Evolutionary conservation across 1,140 invertebrate species (phyloP), one percentile per base, ranked within the genome.

Genomic region (Hyles euphorbiae): DNA sequence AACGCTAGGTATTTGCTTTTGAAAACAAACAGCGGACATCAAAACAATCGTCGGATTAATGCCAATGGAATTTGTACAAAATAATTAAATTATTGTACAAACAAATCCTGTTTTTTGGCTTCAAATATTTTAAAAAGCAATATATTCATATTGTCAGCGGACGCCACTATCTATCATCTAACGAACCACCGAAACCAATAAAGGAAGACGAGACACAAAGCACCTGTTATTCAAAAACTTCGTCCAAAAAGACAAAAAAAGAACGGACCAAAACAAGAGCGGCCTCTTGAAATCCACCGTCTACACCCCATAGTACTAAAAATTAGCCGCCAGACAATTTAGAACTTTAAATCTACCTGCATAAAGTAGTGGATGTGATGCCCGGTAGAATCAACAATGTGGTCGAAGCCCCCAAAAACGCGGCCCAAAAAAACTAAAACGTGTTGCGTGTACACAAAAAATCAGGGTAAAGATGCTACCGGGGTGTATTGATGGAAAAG

Each of bases 191-290:
- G 33, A 62, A 57, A 48, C 34, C 12, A 57, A 62, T 48, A 52
- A 53, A 53, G 32, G 52, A 53, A 50, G 43, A 58, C 40, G 45
- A 54, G 56, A 63, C 52, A 63, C 56, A 56, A 58, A 46, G 52
- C 64, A 66, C 64, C 64, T 66, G 62, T 59, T 49, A 59, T 11
- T 56, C 48, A 44, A 52, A 50, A 44, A 58, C 34, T 52, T 45
- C 47, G 40, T 34, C 49, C 54, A 61, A 59, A 47, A 40, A 46
- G 34, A 34, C 22, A 47, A 56, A 57, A 56, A 64, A 60, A 60
- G 49, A 43, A 32, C 54, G 22, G 22, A n/a, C 3, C 9, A 54
- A 53, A 55, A 59, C 55, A 62, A 53, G 55, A 62, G n/a, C 52
- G 48, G 33, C 44, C 60, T 57, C 34, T 53, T 44, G 60, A 61